Base-by-base conservation (phyloP, 2,797 vertebrate genomes). In the Euthynnus affinis region DNA sequence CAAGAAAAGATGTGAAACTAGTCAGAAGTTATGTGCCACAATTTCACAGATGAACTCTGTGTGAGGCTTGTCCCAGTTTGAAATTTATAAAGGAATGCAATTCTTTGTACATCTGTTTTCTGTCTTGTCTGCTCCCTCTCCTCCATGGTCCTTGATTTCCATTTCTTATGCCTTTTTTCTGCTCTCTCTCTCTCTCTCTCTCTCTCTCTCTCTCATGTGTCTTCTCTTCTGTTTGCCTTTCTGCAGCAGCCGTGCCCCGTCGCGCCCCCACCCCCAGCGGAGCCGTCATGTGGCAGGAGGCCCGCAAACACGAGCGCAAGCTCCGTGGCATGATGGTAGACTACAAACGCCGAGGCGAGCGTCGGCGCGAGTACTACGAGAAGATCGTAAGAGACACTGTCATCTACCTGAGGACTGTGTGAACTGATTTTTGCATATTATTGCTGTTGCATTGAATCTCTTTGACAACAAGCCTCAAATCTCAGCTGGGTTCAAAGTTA, bases 271-370 rank as follows among this genome's bases (percentile, higher is more conserved):
- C 95, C 90, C 94, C 95, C 83, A 95, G 95, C 94, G 94, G 95
- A 69, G 94, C 95, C 89, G 96, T 96, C 80, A 99, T 99, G 98
- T 99, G 98, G 98, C 98, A 99, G 91, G 98, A 99, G 93, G 98
- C 98, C 86, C 96, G 98, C 88, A 98, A 98, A 75, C 98, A 99
- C 80, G 98, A 98, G 95, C 97, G 98, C 76, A 98, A 98, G 93
- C 96, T 99, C 70, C 97, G 98, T 22, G 97, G 98, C 80, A 98
- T 99, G 98, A 99, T 99, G 98, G 98, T 99, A 7, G 97, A 99
- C 83, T 98, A 99, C 92, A 98, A 98, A 74, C 97, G 97, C 74
- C 94, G 97, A 25, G 98, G 97, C 0, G 98, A 99, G 74, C 95
- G 98, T 6, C 95, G 97, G 44, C 84, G 98, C 7, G 97, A 99